Conservation (phyloP, 2,888 invertebrate genomes). For the Heliconius aoede region DNA sequence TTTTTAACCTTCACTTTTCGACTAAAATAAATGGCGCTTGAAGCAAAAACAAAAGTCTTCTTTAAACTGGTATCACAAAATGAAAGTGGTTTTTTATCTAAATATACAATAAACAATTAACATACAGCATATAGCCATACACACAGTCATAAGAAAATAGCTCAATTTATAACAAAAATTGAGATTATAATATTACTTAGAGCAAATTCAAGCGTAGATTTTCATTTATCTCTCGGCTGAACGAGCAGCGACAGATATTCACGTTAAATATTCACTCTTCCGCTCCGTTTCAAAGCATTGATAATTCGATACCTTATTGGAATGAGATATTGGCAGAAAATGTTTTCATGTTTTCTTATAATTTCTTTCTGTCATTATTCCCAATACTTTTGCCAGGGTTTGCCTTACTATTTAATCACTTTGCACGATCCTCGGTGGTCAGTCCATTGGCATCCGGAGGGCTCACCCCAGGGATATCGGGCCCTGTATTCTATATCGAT, state of each 20-base stretch:
- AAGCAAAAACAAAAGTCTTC: background rate
- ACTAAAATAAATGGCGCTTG: background rate
- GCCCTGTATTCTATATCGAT: no score
- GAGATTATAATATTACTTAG: background rate
- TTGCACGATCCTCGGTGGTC: no score
- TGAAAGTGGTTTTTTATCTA: background rate
- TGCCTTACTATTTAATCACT: no score
- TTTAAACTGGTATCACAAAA: background rate
- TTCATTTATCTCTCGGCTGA: background rate
- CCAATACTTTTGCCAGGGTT: no score
- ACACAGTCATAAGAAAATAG: background rate
- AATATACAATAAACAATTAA: no score
- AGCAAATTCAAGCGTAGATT: slow-evolving; percentile 13
- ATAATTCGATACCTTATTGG: background rate
- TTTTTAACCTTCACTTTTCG: no score
- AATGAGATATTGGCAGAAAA: background rate
- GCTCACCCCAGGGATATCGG: no score
- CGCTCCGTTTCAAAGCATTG: background rate
- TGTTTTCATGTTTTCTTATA: no score
- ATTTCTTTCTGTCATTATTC: no score
- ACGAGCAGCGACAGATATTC: background rate
- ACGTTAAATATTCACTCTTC: slow-evolving; percentile 4
- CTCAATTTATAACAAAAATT: background rate
- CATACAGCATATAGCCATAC: no score
- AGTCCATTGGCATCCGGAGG: no score